Evolutionary conservation across 1,140 invertebrate species (phyloP), one percentile per base, ranked within the genome.

Genomic region (Lineus longissimus): DNA sequence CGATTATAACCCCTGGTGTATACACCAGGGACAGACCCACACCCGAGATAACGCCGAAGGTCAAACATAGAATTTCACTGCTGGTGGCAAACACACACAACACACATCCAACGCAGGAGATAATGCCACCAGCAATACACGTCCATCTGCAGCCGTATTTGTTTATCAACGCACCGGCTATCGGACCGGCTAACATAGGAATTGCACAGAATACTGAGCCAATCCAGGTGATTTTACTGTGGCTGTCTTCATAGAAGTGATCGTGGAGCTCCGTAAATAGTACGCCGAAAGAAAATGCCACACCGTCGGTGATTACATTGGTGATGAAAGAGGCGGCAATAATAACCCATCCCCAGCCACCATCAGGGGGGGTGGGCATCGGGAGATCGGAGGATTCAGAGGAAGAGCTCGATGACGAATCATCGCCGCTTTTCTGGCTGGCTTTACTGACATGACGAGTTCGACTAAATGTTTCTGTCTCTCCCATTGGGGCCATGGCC

Each of bases 231-330:
- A 90, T 91, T 65, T 88, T 92, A 64, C 92, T 92, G 77, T 92
- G 91, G 30, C 89, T 89, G 76, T 91, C 90, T 45, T 87, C 87
- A 79, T 43, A 13, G 29, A 94, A 98, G 76, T 90, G 88, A 9
- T 80, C 83, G 41, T 92, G 88, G 64, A 97, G 89, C 73, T 92
- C 88, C 11, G 86, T 68, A 63, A 73, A 79, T 11, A 81, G 59
- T 55, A 81, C 72, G 27, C 82, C 82, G 72, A 84, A 84, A n/a
- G 82, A 80, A 67, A 81, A 85, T 22, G 77, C 71, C 58, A 82
- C 73, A 27, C 94, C 95, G 81, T 97, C 95, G 29, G 92, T 92
- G 69, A 96, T 94, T 19, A 95, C 82, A 75, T 94, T 94, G 41
- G 94, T 89, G 81, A 94, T 86, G 75, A 96, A 95, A 0, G 92